A percentile compares a stretch with the other conserved stretches of the same genome.
phyloP scores from a whole-genome alignment of 2,888 invertebrate species.

The Flabesymbios commensalis region DNA sequence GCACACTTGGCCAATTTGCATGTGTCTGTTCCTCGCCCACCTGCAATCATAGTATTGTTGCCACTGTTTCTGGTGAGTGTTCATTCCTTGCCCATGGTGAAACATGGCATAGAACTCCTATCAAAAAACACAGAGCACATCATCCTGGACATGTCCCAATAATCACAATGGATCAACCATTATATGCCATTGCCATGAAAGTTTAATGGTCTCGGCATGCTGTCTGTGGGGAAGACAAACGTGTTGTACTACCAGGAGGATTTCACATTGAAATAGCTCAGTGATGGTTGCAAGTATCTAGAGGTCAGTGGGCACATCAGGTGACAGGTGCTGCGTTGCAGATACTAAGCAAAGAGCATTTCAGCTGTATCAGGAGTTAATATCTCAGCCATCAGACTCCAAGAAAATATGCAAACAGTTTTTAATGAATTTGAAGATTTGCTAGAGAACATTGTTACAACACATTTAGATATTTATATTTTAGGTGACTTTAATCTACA shows the following conservation, averaged over 20 bases:
- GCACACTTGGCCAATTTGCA: conserved; percentile 13
- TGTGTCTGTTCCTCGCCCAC: background rate
- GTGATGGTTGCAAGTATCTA: background rate
- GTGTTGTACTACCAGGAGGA: conserved; percentile 13
- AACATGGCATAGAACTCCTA: conserved; percentile 15
- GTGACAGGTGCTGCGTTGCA: conserved; percentile 2
- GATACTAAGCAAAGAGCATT: no score
- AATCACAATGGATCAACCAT: conserved; percentile 6
- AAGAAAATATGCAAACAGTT: no score
- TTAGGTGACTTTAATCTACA: no score
- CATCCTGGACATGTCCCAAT: conserved; percentile 11
- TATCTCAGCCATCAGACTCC: no score
- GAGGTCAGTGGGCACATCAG: conserved; percentile 6
- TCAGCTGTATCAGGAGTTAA: no score
- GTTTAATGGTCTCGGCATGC: conserved; percentile 11
- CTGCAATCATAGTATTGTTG: conserved; percentile 3
- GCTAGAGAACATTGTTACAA: no score
- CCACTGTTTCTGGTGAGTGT: conserved; percentile 18
- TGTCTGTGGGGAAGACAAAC: conserved; percentile 12
- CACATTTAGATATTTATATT: no score
- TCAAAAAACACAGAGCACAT: background rate
- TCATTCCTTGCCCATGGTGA: conserved; percentile 19
- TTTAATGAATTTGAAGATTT: no score
- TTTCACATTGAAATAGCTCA: conserved; percentile 18
- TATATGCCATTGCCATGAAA: conserved; percentile 11